Evolutionary conservation across 2,888 invertebrate species (phyloP), one percentile per base, ranked within the genome.

Genomic region (Galerucella pusilla): DNA sequence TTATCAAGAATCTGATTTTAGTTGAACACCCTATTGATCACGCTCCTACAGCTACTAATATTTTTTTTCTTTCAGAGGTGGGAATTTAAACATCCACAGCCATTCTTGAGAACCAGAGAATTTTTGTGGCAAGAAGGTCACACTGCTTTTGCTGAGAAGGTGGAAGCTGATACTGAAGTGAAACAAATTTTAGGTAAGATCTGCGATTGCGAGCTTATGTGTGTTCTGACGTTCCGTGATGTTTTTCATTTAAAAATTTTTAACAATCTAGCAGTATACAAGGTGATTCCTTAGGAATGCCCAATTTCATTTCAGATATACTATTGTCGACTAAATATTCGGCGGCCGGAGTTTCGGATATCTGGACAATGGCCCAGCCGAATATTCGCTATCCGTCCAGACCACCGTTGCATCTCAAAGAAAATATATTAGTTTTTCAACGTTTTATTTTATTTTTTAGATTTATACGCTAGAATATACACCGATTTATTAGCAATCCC

Each of bases 71-170:
- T 88, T 25, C 84, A 97, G 97, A 92, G 99, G 83, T 99, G 99
- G 99, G 99, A 99, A 90, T 99, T 99, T 89, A 99, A 99, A 86
- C 98, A 99, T 89, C 99, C 99, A 7, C 98, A 99, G 86, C 99
- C 99, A 7, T 99, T 99, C 90, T 90, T 99, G 69, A 91, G 99
- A 61, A 98, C 99, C 0, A 92, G 99, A 81, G 99, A 99, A 89
- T 99, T 99, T 89, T 91, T 99, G 52, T 99, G 99, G 99, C 99
- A 99, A 89, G 99, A 99, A 89, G 99, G 99, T 0, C 99, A 99
- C 88, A 96, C 98, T 4, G 99, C 98, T 2, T 97, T 94, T 89
- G 95, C 97, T 0, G 91, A 90, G 0, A 89, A 92, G 82, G 90
- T 92, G 73, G 98, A 98, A 81, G 99, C 99, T 0, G 93, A 92